These are phyloP conservation scores for Leptinotarsa texana DNA, from an alignment of 1,140 invertebrate species.

Conservation along the genomic window DNA sequence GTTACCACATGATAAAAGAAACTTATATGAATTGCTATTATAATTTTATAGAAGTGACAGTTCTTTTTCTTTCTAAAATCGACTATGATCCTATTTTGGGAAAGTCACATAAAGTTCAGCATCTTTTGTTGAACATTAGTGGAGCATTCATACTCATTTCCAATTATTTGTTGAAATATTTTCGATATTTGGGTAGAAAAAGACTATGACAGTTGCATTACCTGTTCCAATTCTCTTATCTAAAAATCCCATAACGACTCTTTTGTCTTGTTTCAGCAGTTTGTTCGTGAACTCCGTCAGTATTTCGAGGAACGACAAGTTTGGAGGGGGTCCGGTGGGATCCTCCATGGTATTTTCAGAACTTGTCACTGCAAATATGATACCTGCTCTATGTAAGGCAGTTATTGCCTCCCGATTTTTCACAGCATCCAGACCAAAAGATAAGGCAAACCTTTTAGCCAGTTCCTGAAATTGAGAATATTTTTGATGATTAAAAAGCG, in stretches of 20 bases:
- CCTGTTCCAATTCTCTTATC: slow-evolving; percentile 77
- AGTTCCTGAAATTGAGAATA: slow-evolving; percentile 68
- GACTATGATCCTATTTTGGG: no score
- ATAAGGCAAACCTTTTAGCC: slow-evolving; percentile 94
- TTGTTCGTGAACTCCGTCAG: slow-evolving; percentile 95
- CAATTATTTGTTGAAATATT: neutral
- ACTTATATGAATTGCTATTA: no score
- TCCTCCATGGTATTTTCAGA: slow-evolving; percentile 65
- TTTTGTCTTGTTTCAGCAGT: slow-evolving; percentile 94
- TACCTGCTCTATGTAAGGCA: slow-evolving; percentile 91
- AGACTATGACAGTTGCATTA: slow-evolving; percentile 27
- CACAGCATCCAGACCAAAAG: slow-evolving; percentile 95
- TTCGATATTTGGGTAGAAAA: neutral
- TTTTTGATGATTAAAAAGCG: no score
- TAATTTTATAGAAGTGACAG: no score
- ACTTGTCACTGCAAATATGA: slow-evolving; percentile 81
- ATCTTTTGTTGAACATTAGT: no score
- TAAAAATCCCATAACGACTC: slow-evolving; percentile 83
- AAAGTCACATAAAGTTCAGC: no score
- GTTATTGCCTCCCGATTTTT: slow-evolving; percentile 98
- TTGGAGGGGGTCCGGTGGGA: slow-evolving; percentile 78
- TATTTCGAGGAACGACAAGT: slow-evolving; percentile 92
- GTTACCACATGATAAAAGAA: no score
- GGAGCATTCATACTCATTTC: no score
- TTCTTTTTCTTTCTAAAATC: no score